Percentiles rank a stretch among this genome's conserved stretches.
phyloP scores from a whole-genome alignment of 2,888 invertebrate genomes.

The Operophtera brumata region DNA sequence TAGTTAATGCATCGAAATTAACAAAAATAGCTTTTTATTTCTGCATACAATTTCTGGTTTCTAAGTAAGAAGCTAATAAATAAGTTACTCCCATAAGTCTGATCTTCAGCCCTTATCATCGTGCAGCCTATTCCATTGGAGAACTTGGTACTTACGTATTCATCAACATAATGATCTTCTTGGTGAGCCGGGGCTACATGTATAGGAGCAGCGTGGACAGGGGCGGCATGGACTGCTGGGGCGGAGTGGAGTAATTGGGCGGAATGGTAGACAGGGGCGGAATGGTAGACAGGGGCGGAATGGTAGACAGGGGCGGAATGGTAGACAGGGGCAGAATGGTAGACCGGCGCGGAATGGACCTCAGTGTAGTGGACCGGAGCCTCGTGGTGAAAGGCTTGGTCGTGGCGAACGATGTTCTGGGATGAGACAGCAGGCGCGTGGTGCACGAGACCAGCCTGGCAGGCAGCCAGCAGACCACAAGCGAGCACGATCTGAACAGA shows the following conservation, averaged over 20 bases:
- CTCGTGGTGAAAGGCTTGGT: conserved; percentile 61
- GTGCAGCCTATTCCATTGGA: too few species aligned
- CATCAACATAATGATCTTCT: conserved; percentile 70
- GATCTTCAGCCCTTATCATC: too few species aligned
- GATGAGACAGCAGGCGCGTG: conserved; percentile 74
- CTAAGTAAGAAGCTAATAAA: too few species aligned
- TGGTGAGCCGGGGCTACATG: conserved; percentile 43
- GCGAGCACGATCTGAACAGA: conserved; percentile 54
- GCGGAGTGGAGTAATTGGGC: conserved; percentile 37
- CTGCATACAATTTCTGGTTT: too few species aligned
- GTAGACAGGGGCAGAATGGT: conserved; percentile 14
- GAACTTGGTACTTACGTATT: conserved; percentile 58
- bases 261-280: conserved; percentile 10
- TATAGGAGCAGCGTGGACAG: conserved; percentile 36
- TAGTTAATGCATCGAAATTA: too few species aligned
- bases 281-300: conserved; percentile 35
- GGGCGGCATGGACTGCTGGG: conserved; percentile 37
- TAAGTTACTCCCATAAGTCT: too few species aligned
- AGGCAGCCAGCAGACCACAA: conserved; percentile 61
- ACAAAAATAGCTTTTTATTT: too few species aligned
- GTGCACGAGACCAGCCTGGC: conserved; percentile 67
- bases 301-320: conserved; percentile 37
- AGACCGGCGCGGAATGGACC: conserved; percentile 42
- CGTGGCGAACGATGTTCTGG: conserved; percentile 72
- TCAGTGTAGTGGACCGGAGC: conserved; percentile 57